Evolutionary conservation across 2,888 invertebrate species (phyloP).

Genomic region (Lypha dubia): DNA sequence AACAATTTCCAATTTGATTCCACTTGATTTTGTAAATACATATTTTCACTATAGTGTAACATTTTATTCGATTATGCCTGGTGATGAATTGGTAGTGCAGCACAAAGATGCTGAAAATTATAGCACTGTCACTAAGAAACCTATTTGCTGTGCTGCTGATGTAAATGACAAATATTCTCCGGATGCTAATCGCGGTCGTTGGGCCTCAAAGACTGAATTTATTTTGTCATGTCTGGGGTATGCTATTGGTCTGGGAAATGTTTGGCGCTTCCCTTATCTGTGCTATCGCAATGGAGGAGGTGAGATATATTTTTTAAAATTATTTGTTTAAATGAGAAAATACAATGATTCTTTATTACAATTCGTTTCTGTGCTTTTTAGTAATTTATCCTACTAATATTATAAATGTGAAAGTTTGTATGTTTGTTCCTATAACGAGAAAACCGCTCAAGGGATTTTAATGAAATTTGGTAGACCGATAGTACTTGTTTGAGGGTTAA

Average conservation of each 20-base stretch:
- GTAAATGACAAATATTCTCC: slow-evolving; percentile 62
- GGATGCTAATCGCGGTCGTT: slow-evolving; percentile 85
- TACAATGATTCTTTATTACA: too few species aligned
- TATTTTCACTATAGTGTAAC: slow-evolving; percentile 3
- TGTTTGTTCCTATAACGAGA: too few species aligned
- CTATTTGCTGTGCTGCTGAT: not conserved
- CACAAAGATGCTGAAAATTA: slow-evolving; percentile 10
- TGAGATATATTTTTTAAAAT: slow-evolving; percentile 70
- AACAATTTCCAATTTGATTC: not conserved
- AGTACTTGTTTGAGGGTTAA: too few species aligned
- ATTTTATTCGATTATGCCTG: slow-evolving; percentile 41
- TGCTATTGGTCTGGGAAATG: slow-evolving; percentile 93
- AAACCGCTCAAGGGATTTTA: too few species aligned
- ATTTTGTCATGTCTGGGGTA: slow-evolving; percentile 92
- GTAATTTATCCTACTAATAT: too few species aligned
- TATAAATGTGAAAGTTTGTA: too few species aligned
- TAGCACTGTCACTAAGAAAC: slow-evolving; percentile 1
- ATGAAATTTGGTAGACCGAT: too few species aligned
- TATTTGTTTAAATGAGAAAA: too few species aligned
- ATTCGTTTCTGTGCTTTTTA: too few species aligned
- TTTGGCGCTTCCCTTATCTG: slow-evolving; percentile 94
- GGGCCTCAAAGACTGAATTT: slow-evolving; percentile 91
- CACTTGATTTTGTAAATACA: slow-evolving; percentile 11
- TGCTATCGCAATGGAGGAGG: slow-evolving; percentile 94
- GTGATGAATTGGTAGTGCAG: slow-evolving; percentile 11